These are phyloP conservation scores for Pimephales promelas DNA, from an alignment of 2,113 vertebrate genomes.

Conservation along the genomic window DNA sequence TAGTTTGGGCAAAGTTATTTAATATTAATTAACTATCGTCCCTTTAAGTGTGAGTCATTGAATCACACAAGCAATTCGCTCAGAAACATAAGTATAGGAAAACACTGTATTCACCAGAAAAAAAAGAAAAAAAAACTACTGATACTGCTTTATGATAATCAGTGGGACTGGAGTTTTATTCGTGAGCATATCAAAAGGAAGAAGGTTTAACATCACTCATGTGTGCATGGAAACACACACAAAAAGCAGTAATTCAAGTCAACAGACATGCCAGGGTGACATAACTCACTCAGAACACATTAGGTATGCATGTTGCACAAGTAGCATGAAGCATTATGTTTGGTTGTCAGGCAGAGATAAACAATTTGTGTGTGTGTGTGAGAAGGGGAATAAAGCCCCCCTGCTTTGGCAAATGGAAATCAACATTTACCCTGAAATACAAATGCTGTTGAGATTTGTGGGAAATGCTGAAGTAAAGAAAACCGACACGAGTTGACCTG, in stretches of 20 bases:
- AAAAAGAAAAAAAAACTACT: background rate
- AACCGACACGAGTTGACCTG: conserved; percentile 5
- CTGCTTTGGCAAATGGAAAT: background rate
- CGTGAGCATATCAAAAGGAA: background rate
- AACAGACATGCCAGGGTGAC: conserved; percentile 33
- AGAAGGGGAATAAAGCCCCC: background rate
- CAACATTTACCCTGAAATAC: conserved; percentile 12
- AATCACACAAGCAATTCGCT: background rate
- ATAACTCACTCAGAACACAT: conserved; percentile 43
- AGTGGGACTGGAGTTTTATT: background rate
- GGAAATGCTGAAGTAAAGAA: background rate
- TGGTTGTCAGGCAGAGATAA: conserved; percentile 13
- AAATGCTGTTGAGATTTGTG: background rate
- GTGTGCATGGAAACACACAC: background rate
- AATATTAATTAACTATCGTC: background rate
- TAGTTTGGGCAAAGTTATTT: background rate
- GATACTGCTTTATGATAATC: background rate
- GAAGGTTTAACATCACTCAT: background rate
- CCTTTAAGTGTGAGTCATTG: background rate
- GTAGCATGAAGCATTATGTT: conserved; percentile 8
- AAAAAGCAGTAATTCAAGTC: background rate
- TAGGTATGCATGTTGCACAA: conserved; percentile 35
- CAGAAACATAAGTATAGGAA: background rate
- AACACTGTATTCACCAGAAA: background rate
- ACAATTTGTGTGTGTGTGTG: background rate